Percentiles rank a stretch among this genome's conserved stretches.
Evolutionary conservation across 1,140 invertebrate species (phyloP).

Genomic region (Coelopa frigida): DNA sequence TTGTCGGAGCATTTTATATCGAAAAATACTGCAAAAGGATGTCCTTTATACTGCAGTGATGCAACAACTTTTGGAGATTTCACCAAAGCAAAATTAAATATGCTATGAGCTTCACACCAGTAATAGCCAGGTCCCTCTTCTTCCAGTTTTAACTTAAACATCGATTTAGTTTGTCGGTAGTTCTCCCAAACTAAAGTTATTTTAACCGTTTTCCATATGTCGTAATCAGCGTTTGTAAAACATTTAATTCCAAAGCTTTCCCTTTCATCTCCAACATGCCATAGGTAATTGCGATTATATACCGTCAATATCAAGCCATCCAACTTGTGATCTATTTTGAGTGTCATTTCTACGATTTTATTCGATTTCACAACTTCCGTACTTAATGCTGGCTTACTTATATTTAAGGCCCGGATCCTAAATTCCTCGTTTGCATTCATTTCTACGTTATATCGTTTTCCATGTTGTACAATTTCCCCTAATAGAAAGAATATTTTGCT

Average conservation of each 20-base stretch:
- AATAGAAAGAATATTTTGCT: too few relatives aligned
- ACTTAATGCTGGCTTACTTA: conserved; percentile 1
- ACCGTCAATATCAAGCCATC: conserved; percentile 26
- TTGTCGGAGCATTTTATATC: too few relatives aligned
- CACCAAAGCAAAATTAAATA: conserved; percentile 24
- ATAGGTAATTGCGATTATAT: conserved; percentile 32
- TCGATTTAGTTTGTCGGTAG: conserved; percentile 17
- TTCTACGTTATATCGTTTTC: not conserved
- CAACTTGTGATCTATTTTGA: conserved; percentile 19
- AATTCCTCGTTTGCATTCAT: not conserved
- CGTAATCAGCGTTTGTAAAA: conserved; percentile 34
- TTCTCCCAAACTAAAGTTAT: conserved; percentile 31
- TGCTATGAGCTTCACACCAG: conserved; percentile 45
- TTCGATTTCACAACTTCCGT: conserved; percentile 1
- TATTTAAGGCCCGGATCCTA: conserved; percentile 3
- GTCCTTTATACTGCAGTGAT: conserved; percentile 24
- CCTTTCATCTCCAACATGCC: conserved; percentile 14
- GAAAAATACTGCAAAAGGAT: conserved; percentile 34
- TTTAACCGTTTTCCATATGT: conserved; percentile 20
- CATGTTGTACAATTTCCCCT: not conserved
- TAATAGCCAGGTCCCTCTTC: conserved; percentile 43
- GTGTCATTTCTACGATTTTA: conserved; percentile 21
- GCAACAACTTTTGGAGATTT: conserved; percentile 23
- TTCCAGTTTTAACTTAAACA: conserved; percentile 31
- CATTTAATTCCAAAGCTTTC: conserved; percentile 34